These are phyloP conservation scores for Druon quercuslanigerum DNA, from an alignment of 1,140 invertebrate genomes.

Conservation along the genomic window DNA sequence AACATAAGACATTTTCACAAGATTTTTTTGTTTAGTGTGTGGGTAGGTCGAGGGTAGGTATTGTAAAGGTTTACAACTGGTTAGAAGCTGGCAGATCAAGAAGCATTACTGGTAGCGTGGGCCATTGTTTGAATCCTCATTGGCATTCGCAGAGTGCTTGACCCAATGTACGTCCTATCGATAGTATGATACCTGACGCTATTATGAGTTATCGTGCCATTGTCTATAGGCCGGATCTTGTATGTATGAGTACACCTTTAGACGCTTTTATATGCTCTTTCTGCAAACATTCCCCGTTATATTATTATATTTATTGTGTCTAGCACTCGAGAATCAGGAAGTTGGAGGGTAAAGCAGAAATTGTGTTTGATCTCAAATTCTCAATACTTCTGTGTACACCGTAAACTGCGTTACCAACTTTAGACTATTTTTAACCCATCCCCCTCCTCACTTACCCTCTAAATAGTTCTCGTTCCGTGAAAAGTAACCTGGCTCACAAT, in stretches of 20 bases:
- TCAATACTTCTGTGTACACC: background rate
- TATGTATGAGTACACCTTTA: slow-evolving; percentile 29
- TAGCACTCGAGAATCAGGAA: slow-evolving; percentile 10
- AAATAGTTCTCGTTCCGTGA: no score
- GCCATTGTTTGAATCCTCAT: slow-evolving; percentile 57
- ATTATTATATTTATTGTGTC: slow-evolving; percentile 28
- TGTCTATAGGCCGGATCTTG: slow-evolving; percentile 46
- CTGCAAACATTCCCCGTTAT: slow-evolving; percentile 18
- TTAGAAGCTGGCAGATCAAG: slow-evolving; percentile 24
- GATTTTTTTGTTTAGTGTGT: slow-evolving; percentile 12
- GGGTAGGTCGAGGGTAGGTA: background rate
- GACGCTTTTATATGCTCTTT: slow-evolving; percentile 6
- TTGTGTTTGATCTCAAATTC: background rate
- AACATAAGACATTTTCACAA: slow-evolving; percentile 27
- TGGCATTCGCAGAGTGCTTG: slow-evolving; percentile 57
- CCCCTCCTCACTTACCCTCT: no score
- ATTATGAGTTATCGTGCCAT: slow-evolving; percentile 62
- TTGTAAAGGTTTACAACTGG: slow-evolving; percentile 10
- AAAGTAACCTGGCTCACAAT: no score
- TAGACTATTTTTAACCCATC: no score
- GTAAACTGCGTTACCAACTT: no score
- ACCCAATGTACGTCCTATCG: slow-evolving; percentile 48
- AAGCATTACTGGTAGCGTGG: slow-evolving; percentile 38
- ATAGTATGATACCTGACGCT: slow-evolving; percentile 54
- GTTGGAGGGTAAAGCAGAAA: background rate